Conservation (phyloP, 2,797 vertebrate genomes). For the Phoebastria nigripes region DNA sequence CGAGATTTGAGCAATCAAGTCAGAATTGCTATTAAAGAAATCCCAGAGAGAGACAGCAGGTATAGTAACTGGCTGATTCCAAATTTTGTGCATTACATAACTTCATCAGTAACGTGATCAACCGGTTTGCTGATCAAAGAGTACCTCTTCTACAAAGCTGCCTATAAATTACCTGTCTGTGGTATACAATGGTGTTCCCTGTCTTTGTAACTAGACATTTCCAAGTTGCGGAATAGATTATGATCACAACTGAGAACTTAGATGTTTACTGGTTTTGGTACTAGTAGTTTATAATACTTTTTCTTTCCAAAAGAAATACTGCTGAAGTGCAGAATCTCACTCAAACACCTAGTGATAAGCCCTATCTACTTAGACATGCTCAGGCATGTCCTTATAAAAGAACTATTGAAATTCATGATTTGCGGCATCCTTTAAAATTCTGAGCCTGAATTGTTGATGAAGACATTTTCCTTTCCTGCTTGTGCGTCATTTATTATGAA, state of each 20-base stretch:
- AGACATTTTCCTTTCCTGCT: not conserved
- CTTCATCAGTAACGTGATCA: not conserved
- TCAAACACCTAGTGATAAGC: not conserved
- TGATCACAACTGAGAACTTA: not conserved
- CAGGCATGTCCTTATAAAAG: not conserved
- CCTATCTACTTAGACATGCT: not conserved
- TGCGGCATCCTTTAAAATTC: not conserved
- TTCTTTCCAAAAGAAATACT: not conserved
- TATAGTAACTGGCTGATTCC: conserved; percentile 55
- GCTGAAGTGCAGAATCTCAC: not conserved
- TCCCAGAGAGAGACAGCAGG: conserved; percentile 97
- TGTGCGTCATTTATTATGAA: not conserved
- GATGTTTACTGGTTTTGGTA: not conserved
- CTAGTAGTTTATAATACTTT: not conserved
- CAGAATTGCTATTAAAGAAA: conserved; percentile 97
- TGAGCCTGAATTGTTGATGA: not conserved
- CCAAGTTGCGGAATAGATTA: not conserved
- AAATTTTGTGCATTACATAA: not conserved
- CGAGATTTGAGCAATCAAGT: conserved; percentile 98
- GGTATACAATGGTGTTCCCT: not conserved
- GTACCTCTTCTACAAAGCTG: not conserved
- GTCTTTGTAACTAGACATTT: not conserved
- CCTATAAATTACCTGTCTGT: not conserved
- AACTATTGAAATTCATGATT: not conserved
- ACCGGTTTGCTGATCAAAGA: not conserved